These are phyloP conservation scores for Aphelenchoides bicaudatus DNA, from an alignment of 2,888 invertebrate genomes.

Conservation along the genomic window DNA sequence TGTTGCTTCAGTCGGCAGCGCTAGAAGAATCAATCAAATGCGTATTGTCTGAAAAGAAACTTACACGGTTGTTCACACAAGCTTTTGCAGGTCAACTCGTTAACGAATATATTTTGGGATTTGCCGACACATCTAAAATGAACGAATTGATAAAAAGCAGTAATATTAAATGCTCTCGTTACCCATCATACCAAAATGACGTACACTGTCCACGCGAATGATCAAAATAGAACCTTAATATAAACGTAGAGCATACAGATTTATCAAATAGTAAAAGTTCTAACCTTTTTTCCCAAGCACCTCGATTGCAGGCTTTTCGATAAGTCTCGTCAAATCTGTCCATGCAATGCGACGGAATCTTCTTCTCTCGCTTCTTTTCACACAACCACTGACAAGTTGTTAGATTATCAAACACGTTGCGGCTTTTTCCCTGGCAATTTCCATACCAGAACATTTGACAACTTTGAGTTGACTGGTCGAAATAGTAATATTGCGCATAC, in stretches of 20 bases:
- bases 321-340: constrained; percentile 52
- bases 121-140: constrained; percentile 39
- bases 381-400: constrained; percentile 57
- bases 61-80: constrained; percentile 33
- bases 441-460: constrained; percentile 59
- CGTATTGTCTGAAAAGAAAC: background rate
- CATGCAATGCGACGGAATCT: constrained; percentile 46
- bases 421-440: constrained; percentile 41
- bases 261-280: no score
- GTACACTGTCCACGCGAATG: constrained; percentile 21
- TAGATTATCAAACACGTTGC: constrained; percentile 52
- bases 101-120: constrained; percentile 50
- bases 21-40: constrained; percentile 1
- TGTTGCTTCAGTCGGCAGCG: constrained; percentile 21
- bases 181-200: no score
- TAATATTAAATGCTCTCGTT: background rate
- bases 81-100: constrained; percentile 21
- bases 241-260: no score
- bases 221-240: constrained; percentile 23
- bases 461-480: constrained; percentile 38
- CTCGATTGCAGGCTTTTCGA: constrained; percentile 46
- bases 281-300: constrained; percentile 48
- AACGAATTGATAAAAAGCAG: background rate
- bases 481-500: constrained; percentile 51
- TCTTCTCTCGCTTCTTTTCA: constrained; percentile 42